These are phyloP conservation scores for Papilio gigon DNA, from an alignment of 2,888 invertebrate species.

Conservation along the genomic window DNA sequence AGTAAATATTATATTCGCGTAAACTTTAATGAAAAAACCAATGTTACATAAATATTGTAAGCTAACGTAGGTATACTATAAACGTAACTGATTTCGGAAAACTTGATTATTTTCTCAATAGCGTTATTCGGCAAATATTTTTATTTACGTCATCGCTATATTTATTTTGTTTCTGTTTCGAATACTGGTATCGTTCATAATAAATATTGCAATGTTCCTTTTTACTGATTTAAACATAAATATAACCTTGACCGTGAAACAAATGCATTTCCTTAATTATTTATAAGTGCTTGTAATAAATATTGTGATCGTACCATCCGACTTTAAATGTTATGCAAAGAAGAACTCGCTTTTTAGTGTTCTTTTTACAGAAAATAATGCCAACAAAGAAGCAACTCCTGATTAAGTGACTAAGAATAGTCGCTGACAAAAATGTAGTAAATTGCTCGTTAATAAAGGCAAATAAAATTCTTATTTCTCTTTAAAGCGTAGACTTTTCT, in stretches of 20 bases:
- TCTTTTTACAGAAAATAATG: too few species aligned
- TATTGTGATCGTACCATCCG: not conserved
- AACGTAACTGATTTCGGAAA: slow-evolving; percentile 5
- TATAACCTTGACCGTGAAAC: not conserved
- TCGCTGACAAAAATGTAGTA: too few species aligned
- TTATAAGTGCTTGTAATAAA: not conserved
- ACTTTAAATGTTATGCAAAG: not conserved
- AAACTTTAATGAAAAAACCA: too few species aligned
- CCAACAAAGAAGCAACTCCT: too few species aligned
- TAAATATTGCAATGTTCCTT: slow-evolving; percentile 10
- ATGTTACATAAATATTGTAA: too few species aligned
- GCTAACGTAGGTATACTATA: slow-evolving; percentile 12
- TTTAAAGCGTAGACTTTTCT: too few species aligned
- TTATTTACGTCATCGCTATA: not conserved
- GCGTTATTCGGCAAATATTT: slow-evolving; percentile 21
- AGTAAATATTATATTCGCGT: slow-evolving; percentile 32
- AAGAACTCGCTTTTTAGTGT: not conserved
- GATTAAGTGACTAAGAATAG: not conserved
- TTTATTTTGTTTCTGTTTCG: slow-evolving; percentile 26
- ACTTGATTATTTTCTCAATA: slow-evolving; percentile 9
- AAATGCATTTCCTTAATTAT: not conserved
- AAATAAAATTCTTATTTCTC: not conserved
- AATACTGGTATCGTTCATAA: slow-evolving; percentile 11
- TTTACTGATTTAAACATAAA: slow-evolving; percentile 2
- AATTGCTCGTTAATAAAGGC: too few species aligned